These are phyloP conservation scores for Donacobius atricapilla DNA, from an alignment of 2,113 vertebrate genomes.

Conservation along the genomic window DNA sequence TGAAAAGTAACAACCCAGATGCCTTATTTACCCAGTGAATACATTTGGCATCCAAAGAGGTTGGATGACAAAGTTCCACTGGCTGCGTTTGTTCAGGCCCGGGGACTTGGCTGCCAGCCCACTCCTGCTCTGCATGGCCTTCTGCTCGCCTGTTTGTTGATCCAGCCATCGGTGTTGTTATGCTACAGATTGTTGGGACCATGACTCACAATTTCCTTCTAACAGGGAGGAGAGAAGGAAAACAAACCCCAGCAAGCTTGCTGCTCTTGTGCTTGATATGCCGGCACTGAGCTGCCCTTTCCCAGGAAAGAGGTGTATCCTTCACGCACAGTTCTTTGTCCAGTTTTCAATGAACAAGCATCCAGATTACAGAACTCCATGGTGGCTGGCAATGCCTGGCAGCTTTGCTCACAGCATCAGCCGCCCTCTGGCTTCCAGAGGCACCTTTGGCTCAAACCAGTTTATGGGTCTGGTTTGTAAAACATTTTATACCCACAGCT, in stretches of 20 bases:
- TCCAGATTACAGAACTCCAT: not conserved
- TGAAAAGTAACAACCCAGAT: conserved; percentile 12
- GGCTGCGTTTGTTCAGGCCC: not conserved
- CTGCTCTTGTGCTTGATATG: not conserved
- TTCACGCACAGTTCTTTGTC: not conserved
- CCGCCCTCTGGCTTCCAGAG: not conserved
- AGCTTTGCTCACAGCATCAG: not conserved
- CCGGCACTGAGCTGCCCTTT: not conserved
- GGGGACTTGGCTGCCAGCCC: not conserved
- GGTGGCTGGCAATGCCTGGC: not conserved
- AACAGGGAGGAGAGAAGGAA: not conserved
- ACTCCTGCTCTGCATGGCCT: not conserved
- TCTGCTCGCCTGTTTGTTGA: conserved; percentile 27
- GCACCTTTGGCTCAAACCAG: not conserved
- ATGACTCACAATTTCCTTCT: conserved; percentile 7
- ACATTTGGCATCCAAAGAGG: not conserved
- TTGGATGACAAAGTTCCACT: not conserved
- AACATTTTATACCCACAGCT: not conserved
- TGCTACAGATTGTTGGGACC: not conserved
- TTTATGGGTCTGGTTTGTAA: not conserved
- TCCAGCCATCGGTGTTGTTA: not conserved
- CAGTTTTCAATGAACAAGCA: not conserved
- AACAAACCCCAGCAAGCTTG: not conserved
- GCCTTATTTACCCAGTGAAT: not conserved
- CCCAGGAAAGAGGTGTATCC: not conserved